Evolutionary conservation across 2,113 vertebrate genomes (phyloP), one percentile per base, ranked within the genome.

Genomic region (Macheiramphus alcinus): DNA sequence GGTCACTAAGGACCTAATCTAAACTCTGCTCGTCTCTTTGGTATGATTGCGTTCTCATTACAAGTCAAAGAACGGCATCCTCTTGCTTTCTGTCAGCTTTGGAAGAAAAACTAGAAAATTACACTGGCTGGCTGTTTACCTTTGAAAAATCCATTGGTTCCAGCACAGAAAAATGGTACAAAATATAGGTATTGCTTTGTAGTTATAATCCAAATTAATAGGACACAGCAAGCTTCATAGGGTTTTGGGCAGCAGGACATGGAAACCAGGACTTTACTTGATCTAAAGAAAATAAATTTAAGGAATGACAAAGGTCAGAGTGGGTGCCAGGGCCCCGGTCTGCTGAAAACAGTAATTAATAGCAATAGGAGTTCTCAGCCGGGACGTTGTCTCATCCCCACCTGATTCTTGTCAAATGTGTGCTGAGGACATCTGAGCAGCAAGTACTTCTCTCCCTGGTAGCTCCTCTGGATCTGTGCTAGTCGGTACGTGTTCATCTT

Each of bases 331-430:
- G 50, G 36, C 4, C 16, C 55, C 22, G 13, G 4, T 8, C 32
- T 58, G 25, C 38, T 83, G 72, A 59, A 76, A 92, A 67, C 3
- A 53, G 7, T 10, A 66, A 66, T 88, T 52, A 43, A 42, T 32
- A 86, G n/a, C 25, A 70, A 2, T 1, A 29, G 18, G 50, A 66
- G 5, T 36, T 86, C 43, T 79, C 61, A 79, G 32, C 0, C 0
- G 20, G 38, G 31, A 21, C 1, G 0, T 11, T 48, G 10, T 34
- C 32, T 65, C 6, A 0, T 8, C 2, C 6, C 17, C 9, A 47
- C 45, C 16, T 47, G 29, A 47, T 68, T 93, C 27, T 82, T 47
- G 22, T 23, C 65, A 79, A 55, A 65, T 20, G 40, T 7, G 4
- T 47, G 5, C 7, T 3, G 1, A 62, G 27, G 18, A 38, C 36